Base-by-base conservation (phyloP, 2,888 invertebrate genomes). In the Parasteatoda lunata region DNA sequence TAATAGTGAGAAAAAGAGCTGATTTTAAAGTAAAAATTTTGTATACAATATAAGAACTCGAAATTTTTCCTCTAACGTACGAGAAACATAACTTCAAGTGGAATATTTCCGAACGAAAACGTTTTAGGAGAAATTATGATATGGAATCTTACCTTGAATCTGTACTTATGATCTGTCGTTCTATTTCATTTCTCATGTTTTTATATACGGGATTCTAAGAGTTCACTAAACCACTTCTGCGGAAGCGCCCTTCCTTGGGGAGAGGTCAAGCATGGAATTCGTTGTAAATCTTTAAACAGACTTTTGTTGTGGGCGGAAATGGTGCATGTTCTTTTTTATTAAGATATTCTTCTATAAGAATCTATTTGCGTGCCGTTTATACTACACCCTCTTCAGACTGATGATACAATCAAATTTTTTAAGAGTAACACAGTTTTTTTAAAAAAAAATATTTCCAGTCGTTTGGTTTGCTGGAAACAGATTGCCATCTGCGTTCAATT, bases 241-340 rank as follows among this genome's bases (percentile, higher is more conserved):
- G 54, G 48, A 75, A 66, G 51, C 64, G 59, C 79, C 64, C 79
- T 69, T 59, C 52, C 11, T 64, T 49, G 45, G 45, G 11, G n/a
- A 68, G 71, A 85, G 85, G 85, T 85, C 85, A 85, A 85, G 80
- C 85, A 75, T 85, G 45, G 52, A 48, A 77, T 85, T 85, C 84
- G 51, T 52, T 30, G 80, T 80, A 85, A 80, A 15, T 45, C 51
- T 65, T 65, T 49, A 30, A 45, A 45, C 64, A 76, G 72, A 70
- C 45, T 77, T 70, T 71, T 65, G 65, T 69, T 68, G 47, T 54
- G 80, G 52, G 65, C 76, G 80, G 80, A 85, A 85, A 71, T 79
- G 71, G 81, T 66, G 73, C 73, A 11, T 64, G 48, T 15, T 69
- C 8, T 59, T 59, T 47, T 51, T 66, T 65, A 64, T 72, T 72